These are phyloP conservation scores for Cordilura impudica DNA, from an alignment of 2,888 invertebrate genomes.

Conservation along the genomic window DNA sequence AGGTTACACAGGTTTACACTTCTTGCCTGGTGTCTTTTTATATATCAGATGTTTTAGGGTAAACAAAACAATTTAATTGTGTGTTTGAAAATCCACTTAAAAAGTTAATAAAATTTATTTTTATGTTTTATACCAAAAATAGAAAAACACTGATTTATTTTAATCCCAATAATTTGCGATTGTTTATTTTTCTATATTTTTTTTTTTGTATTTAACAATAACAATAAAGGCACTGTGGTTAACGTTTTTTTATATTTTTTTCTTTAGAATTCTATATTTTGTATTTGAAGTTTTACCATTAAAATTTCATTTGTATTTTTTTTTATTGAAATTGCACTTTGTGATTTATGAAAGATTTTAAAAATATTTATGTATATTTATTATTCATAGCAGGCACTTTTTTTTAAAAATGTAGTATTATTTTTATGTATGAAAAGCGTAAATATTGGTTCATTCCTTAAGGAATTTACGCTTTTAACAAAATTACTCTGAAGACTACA, in stretches of 20 bases:
- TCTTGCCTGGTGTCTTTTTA: not conserved
- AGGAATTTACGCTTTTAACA: slow-evolving; percentile 15
- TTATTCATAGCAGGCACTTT: slow-evolving; percentile 46
- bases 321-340: slow-evolving; percentile 55
- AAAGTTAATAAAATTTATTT: not conserved
- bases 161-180: not conserved
- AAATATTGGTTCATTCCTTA: slow-evolving; percentile 29
- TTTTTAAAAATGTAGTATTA: not conserved
- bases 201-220: not conserved
- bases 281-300: not conserved
- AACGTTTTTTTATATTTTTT: slow-evolving; percentile 25
- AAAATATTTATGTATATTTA: not conserved
- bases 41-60: not conserved
- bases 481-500: slow-evolving; percentile 33
- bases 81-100: not conserved
- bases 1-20: not conserved
- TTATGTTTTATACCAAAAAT: not conserved
- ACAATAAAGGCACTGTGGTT: slow-evolving; percentile 55
- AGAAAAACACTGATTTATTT: not conserved
- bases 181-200: slow-evolving; percentile 27
- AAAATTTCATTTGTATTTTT: slow-evolving; percentile 6
- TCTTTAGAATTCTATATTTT: not conserved
- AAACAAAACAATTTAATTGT: not conserved
- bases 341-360: slow-evolving; percentile 23
- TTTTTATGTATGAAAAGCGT: slow-evolving; percentile 1